These are phyloP conservation scores for Chelonus insularis DNA, from an alignment of 1,140 invertebrate genomes.

Conservation along the genomic window DNA sequence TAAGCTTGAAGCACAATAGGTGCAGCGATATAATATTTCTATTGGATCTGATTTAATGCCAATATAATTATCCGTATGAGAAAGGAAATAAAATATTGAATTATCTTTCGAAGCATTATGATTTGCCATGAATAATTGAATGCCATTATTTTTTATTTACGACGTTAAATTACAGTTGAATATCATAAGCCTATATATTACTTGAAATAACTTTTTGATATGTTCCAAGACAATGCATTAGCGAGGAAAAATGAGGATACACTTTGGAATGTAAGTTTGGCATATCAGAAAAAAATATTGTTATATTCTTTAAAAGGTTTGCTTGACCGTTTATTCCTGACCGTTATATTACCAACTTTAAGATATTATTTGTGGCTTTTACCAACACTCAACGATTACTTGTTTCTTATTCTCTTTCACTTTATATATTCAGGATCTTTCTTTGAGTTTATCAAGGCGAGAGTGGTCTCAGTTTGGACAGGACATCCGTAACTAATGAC, in stretches of 20 bases:
- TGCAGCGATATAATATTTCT: neutral
- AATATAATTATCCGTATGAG: neutral
- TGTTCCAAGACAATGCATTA: slow-evolving; percentile 1
- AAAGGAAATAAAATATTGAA: slow-evolving; percentile 2
- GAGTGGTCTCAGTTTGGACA: slow-evolving; percentile 49
- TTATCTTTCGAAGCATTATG: neutral
- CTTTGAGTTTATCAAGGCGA: slow-evolving; percentile 53
- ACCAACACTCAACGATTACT: slow-evolving; percentile 15
- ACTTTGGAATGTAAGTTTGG: slow-evolving; percentile 6
- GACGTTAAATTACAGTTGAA: slow-evolving; percentile 15
- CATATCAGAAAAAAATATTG: slow-evolving; percentile 40
- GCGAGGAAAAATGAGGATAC: slow-evolving; percentile 14
- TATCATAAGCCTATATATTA: slow-evolving; percentile 9
- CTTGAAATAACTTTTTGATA: neutral
- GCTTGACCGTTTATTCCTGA: slow-evolving; percentile 41
- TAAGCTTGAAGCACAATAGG: too few species aligned
- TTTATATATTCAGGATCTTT: slow-evolving; percentile 28
- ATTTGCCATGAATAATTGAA: slow-evolving; percentile 10
- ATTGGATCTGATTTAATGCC: neutral
- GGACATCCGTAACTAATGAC: slow-evolving; percentile 59
- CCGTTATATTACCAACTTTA: slow-evolving; percentile 53
- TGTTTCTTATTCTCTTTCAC: neutral
- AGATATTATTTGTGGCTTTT: slow-evolving; percentile 56
- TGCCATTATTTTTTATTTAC: slow-evolving; percentile 9
- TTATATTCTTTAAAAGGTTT: slow-evolving; percentile 51